phyloP scores from a whole-genome alignment of 2,113 vertebrate species.

The Abramis brama region DNA sequence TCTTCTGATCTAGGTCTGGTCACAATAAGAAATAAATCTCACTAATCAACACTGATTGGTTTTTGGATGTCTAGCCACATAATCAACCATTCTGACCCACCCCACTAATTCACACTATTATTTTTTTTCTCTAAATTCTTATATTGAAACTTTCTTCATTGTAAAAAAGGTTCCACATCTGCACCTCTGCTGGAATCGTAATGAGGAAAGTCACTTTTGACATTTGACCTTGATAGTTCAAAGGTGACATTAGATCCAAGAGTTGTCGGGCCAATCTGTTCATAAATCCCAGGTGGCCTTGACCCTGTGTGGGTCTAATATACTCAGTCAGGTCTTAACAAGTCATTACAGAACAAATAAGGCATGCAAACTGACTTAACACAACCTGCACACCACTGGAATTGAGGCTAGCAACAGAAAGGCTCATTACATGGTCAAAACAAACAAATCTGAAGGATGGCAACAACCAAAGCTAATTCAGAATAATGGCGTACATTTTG shows the following conservation, averaged over 20 bases:
- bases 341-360: constrained; percentile 47
- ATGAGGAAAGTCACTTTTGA: constrained; percentile 16
- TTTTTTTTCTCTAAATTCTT: background rate
- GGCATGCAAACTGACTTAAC: background rate
- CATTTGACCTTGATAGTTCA: constrained; percentile 9
- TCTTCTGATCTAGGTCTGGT: too few species aligned
- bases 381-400: constrained; percentile 6
- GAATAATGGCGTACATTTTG: background rate
- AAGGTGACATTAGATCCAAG: constrained; percentile 46
- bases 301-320: constrained; percentile 50
- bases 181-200: background rate
- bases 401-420: background rate
- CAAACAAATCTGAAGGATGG: constrained; percentile 5
- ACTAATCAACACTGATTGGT: background rate
- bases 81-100: background rate
- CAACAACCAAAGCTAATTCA: background rate
- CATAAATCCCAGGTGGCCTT: constrained; percentile 44
- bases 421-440: background rate
- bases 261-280: constrained; percentile 44
- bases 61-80: background rate
- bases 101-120: background rate
- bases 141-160: background rate
- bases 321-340: constrained; percentile 40
- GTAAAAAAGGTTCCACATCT: background rate
- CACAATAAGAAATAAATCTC: too few species aligned